A percentile compares a stretch with the other conserved stretches of the same genome.
Evolutionary conservation across 2,888 invertebrate genomes (phyloP).

Genomic region (Venusia cambrica): DNA sequence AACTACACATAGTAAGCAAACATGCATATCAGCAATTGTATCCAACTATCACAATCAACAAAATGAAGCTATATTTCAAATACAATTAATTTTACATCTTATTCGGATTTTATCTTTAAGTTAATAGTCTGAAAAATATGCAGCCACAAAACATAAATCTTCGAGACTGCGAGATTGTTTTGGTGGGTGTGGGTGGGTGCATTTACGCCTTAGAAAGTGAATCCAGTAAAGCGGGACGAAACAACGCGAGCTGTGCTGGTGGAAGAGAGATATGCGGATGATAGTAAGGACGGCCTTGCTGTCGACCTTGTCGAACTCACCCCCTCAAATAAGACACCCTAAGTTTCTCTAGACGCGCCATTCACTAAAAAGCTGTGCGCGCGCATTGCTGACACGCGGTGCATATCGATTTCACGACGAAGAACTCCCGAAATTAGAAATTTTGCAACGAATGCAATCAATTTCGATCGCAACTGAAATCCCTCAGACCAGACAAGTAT

Average conservation of each 20-base stretch:
- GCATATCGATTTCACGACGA: slow-evolving; percentile 64
- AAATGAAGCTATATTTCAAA: background rate
- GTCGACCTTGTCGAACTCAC: slow-evolving; percentile 63
- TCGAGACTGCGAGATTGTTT: slow-evolving; percentile 48
- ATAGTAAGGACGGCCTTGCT: slow-evolving; percentile 68
- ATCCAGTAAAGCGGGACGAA: slow-evolving; percentile 46
- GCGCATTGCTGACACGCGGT: slow-evolving; percentile 61
- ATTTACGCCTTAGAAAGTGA: slow-evolving; percentile 65
- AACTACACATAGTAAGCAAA: slow-evolving; percentile 30
- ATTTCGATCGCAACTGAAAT: slow-evolving; percentile 8
- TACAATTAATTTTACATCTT: slow-evolving; percentile 1
- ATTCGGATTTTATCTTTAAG: background rate
- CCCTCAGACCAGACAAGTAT: too few relatives aligned
- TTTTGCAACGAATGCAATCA: slow-evolving; percentile 34
- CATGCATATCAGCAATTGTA: slow-evolving; percentile 5
- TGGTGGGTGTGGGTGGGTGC: slow-evolving; percentile 52
- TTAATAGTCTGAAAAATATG: slow-evolving; percentile 32
- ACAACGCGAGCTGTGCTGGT: slow-evolving; percentile 22
- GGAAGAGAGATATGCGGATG: slow-evolving; percentile 53
- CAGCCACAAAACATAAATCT: slow-evolving; percentile 48
- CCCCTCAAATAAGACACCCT: slow-evolving; percentile 48
- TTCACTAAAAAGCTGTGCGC: slow-evolving; percentile 70
- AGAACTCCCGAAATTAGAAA: slow-evolving; percentile 39
- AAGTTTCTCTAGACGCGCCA: slow-evolving; percentile 61
- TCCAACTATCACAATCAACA: slow-evolving; percentile 5